Evolutionary conservation across 1,140 invertebrate genomes (phyloP), one percentile per base, ranked within the genome.

Genomic region (Caenorhabditis latens): DNA sequence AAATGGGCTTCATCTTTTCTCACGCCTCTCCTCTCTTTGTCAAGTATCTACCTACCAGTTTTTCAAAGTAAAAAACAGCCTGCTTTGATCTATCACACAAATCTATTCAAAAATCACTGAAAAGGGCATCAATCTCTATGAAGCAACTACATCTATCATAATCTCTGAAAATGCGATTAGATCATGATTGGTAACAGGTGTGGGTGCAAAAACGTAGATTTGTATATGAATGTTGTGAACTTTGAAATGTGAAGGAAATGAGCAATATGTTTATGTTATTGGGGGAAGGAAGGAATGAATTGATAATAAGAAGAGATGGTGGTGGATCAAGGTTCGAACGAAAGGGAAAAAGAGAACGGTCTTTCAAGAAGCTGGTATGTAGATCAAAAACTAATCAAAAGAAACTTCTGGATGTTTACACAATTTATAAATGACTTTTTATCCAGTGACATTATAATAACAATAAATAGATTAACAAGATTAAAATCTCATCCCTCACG

Each of bases 381-480:
- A 32, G 32, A 32, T 8, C 9, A 53, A 11, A 53, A 11, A 53
- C 32, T 32, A 32, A 32, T 53, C 50, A 21, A 58, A 58, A 58
- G 57, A 19, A 58, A 58, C 8, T 58, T 58, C 57, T 58, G 16
- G 19, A 58, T 58, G 57, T 58, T 58, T 58, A 58, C 16, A 13
- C 50, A 53, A 13, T 53, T 53, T 4, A 32, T 32, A 32, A 32
- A 32, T 53, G 57, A 58, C 57, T 58, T 58, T 58, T 58, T 8
- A 5, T 58, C n/a, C 1, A 4, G 21, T 58, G 57, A 21, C 57
- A 58, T 58, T 58, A 53, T 53, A 9, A 53, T 53, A 9, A 19
- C 32, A 65, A 65, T 13, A 65, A 65, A 65, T 40, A 65, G 61
- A 65, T 65, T 65, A 65, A 65, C 9, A 65, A 65, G 61, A 65